phyloP scores from a whole-genome alignment of 2,113 vertebrate species.

The Circaetus cinerascens region DNA sequence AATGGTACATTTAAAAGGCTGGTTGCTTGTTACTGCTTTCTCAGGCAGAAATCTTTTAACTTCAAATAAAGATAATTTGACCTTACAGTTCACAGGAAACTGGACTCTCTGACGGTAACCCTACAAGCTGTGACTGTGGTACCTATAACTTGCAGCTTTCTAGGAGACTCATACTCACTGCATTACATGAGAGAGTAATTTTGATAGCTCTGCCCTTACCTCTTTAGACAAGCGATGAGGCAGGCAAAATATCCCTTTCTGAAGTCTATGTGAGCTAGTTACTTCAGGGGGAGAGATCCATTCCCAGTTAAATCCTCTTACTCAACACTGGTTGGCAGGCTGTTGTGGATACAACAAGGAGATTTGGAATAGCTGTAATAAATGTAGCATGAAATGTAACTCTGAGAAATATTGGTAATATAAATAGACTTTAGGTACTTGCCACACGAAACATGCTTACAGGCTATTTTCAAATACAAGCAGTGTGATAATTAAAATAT shows the following conservation, averaged over 20 bases:
- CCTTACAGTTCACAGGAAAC: not conserved
- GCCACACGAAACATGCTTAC: not conserved
- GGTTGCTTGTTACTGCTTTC: not conserved
- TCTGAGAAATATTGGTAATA: not conserved
- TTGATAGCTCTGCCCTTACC: slow-evolving; percentile 12
- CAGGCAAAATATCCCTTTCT: not conserved
- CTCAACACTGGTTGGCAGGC: not conserved
- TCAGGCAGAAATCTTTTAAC: not conserved
- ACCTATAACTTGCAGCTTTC: slow-evolving; percentile 16
- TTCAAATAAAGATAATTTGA: not conserved
- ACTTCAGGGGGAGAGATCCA: not conserved
- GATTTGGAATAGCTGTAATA: not conserved
- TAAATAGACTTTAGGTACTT: not conserved
- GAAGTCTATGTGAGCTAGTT: not conserved
- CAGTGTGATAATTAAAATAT: not conserved
- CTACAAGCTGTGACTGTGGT: not conserved
- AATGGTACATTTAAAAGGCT: not conserved
- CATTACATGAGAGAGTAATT: slow-evolving; percentile 19
- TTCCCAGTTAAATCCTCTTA: not conserved
- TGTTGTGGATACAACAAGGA: not conserved
- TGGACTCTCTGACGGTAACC: not conserved
- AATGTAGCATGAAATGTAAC: not conserved
- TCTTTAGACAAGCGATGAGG: not conserved
- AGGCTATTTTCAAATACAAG: not conserved
- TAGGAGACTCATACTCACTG: not conserved